These are phyloP conservation scores for Acleris literana DNA, from an alignment of 2,888 invertebrate species.

Conservation along the genomic window DNA sequence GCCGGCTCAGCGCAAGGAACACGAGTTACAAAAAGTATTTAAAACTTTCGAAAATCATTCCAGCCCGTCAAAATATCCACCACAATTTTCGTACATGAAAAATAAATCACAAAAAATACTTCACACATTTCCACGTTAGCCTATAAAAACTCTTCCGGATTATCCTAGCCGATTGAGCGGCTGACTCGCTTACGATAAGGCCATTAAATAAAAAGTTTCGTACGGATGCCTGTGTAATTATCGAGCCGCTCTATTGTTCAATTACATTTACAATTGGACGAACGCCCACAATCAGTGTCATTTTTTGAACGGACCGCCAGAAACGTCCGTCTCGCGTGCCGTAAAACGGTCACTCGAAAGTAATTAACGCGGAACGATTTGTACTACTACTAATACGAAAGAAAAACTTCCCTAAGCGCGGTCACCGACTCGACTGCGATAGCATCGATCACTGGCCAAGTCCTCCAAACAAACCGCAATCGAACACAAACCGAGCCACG, in stretches of 20 bases:
- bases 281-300: slow-evolving; percentile 51
- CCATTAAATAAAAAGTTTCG: slow-evolving; percentile 58
- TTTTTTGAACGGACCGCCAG: slow-evolving; percentile 52
- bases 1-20: slow-evolving; percentile 9
- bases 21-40: slow-evolving; percentile 2
- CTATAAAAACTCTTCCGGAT: slow-evolving; percentile 36
- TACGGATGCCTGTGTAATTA: slow-evolving; percentile 58
- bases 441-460: slow-evolving; percentile 51
- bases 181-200: slow-evolving; percentile 53
- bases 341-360: slow-evolving; percentile 56
- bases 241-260: slow-evolving; percentile 54
- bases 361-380: slow-evolving; percentile 66
- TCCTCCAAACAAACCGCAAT: slow-evolving; percentile 47
- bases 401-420: slow-evolving; percentile 53
- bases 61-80: neutral
- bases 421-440: slow-evolving; percentile 51
- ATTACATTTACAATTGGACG: slow-evolving; percentile 64
- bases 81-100: slow-evolving; percentile 10
- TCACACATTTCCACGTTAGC: slow-evolving; percentile 4
- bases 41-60: neutral
- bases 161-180: slow-evolving; percentile 44
- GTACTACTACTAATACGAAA: slow-evolving; percentile 53
- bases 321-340: slow-evolving; percentile 62
- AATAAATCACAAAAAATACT: slow-evolving; percentile 14
- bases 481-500: slow-evolving; percentile 43